These are phyloP conservation scores for Anabas testudineus DNA, from an alignment of 2,797 vertebrate genomes.

Conservation along the genomic window DNA sequence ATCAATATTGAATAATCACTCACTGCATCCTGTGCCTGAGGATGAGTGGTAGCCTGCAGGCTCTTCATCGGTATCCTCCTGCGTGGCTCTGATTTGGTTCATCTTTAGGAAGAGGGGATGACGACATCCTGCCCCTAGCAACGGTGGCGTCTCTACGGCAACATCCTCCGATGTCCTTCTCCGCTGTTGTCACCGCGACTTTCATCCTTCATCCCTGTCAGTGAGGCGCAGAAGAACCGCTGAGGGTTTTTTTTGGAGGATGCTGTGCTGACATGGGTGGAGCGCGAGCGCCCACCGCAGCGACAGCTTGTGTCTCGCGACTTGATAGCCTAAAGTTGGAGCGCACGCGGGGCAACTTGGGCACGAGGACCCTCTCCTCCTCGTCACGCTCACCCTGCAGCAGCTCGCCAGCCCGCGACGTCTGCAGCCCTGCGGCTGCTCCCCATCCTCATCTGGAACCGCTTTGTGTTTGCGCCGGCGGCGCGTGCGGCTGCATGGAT, in stretches of 20 bases:
- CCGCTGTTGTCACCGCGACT: slow-evolving; percentile 43
- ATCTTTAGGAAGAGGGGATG: slow-evolving; percentile 52
- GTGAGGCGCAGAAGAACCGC: slow-evolving; percentile 9
- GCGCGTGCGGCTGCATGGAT: slow-evolving; percentile 82
- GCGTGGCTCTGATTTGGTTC: background rate
- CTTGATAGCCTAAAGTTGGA: slow-evolving; percentile 47
- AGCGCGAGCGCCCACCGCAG: slow-evolving; percentile 16
- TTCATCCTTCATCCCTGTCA: slow-evolving; percentile 46
- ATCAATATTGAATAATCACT: too few species aligned
- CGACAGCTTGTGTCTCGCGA: slow-evolving; percentile 18
- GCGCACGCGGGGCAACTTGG: slow-evolving; percentile 30
- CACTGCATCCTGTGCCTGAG: background rate
- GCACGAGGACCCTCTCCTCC: slow-evolving; percentile 6
- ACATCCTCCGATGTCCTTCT: slow-evolving; percentile 73
- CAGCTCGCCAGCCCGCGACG: background rate
- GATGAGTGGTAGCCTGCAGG: slow-evolving; percentile 1
- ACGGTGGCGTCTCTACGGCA: slow-evolving; percentile 84
- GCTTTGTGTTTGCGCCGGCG: slow-evolving; percentile 6
- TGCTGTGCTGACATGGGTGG: slow-evolving; percentile 32
- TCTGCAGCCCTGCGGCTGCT: background rate
- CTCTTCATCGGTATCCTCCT: background rate
- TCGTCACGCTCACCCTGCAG: background rate
- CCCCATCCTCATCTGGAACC: slow-evolving; percentile 12
- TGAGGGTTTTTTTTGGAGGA: slow-evolving; percentile 5
- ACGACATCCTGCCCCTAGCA: slow-evolving; percentile 80